Conservation (phyloP, 2,888 invertebrate genomes). For the Lamellibrachia columna region DNA sequence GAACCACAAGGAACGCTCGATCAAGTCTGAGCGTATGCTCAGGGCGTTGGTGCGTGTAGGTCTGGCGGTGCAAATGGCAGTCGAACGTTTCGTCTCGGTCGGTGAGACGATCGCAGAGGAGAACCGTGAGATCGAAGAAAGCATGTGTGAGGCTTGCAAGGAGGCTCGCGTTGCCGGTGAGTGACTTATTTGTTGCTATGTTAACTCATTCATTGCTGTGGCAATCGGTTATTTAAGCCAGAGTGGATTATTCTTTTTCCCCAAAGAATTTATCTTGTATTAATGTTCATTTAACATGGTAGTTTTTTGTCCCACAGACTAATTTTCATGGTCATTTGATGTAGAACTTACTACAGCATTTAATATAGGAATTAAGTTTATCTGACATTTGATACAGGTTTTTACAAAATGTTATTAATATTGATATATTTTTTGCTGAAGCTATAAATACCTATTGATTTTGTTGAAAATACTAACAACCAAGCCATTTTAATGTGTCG, state of each 20-base stretch:
- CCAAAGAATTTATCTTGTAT: no score
- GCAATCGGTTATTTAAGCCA: background rate
- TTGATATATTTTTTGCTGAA: no score
- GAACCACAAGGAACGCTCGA: conserved; percentile 74
- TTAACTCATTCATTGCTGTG: background rate
- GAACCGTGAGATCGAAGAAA: conserved; percentile 94
- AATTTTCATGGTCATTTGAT: no score
- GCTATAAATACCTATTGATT: background rate
- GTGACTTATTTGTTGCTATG: conserved; percentile 41
- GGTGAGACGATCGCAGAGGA: conserved; percentile 99
- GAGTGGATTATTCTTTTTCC: background rate
- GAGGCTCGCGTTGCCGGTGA: conserved; percentile 94
- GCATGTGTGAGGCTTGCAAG: conserved; percentile 98
- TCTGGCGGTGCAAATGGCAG: conserved; percentile 94
- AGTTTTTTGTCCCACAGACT: no score
- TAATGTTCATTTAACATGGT: background rate
- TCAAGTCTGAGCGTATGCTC: conserved; percentile 71
- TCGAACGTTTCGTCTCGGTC: conserved; percentile 96
- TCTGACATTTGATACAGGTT: no score
- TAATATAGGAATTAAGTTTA: no score
- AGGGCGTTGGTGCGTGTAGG: conserved; percentile 87
- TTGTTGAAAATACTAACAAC: background rate
- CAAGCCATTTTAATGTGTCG: background rate
- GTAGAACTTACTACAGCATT: no score
- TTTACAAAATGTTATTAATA: no score